Evolutionary conservation across 2,113 vertebrate species (phyloP), one percentile per base, ranked within the genome.

Genomic region (Bos javanicus): DNA sequence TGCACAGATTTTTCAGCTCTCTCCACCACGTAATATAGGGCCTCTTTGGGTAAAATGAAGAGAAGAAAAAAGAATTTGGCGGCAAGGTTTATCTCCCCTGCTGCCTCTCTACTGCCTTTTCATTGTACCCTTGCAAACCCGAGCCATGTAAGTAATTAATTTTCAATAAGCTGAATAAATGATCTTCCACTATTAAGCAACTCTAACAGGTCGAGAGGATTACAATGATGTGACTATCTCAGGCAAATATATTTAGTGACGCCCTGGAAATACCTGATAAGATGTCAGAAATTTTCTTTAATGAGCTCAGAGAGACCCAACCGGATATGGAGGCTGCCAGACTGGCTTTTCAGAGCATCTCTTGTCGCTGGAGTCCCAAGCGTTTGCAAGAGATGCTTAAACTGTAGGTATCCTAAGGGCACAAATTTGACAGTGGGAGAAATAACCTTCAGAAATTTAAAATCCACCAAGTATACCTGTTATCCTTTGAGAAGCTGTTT

Each of bases 121-220:
- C 93, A 97, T 96, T 93, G 97, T 91, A 83, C 91, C 56, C 52
- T 95, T 94, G 91, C 91, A 98, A 94, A 97, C 85, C 76, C 85
- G 59, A 30, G 94, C 87, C 82, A 91, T 84, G 25, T 54, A 93
- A 95, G 97, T 96, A 96, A 98, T 97, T 98, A 98, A 95, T 97
- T 97, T 97, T 98, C 94, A 98, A 90, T 98, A 97, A 97, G 94
- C 92, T 85, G 60, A 90, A 89, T 94, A 97, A 97, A 96, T 97
- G 67, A 59, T 87, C 88, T 97, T 97, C 84, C 9, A 23, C 90
- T 94, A 86, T 91, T 94, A 94, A 94, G 91, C 54, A 39, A n/a
- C 94, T 54, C 94, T 95, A 96, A 97, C 78, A 82, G 59, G 93
- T 93, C 87, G 97, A 96, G 82, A 91, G 85, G 67, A n/a, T 93